A percentile compares a stretch with the other conserved stretches of the same genome.
These are phyloP conservation scores for Oreocharis arfaki DNA, from an alignment of 2,113 vertebrate genomes.

Conservation along the genomic window DNA sequence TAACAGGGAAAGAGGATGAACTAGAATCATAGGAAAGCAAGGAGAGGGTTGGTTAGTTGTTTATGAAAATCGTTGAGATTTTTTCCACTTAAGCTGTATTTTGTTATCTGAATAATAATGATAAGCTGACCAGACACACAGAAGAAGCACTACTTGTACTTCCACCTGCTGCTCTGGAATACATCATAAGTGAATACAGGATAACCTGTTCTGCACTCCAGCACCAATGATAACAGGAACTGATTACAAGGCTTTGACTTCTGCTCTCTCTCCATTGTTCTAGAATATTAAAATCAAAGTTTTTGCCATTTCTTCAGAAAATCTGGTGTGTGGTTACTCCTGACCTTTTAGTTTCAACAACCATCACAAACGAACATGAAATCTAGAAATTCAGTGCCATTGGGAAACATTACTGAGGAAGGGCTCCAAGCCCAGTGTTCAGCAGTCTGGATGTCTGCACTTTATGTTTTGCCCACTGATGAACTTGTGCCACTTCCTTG, in stretches of 20 bases:
- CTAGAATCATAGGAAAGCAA: background rate
- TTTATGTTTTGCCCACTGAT: background rate
- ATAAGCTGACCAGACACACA: background rate
- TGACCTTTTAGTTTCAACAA: background rate
- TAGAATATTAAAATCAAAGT: background rate
- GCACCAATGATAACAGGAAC: background rate
- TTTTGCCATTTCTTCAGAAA: background rate
- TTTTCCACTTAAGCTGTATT: background rate
- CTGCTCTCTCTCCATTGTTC: background rate
- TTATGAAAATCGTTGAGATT: background rate
- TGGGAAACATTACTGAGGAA: background rate
- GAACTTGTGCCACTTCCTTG: background rate
- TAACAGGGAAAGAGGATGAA: background rate
- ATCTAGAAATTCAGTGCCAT: background rate
- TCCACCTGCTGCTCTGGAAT: background rate
- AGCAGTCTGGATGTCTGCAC: background rate
- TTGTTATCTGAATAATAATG: background rate
- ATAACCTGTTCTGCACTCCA: background rate
- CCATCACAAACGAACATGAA: background rate
- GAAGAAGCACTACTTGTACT: background rate
- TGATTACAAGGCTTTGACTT: background rate
- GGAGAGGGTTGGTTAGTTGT: background rate
- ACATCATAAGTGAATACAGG: background rate
- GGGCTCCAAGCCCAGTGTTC: background rate
- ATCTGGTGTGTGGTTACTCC: background rate